Conservation (phyloP, 2,797 vertebrate genomes). For the Psittacula echo region DNA sequence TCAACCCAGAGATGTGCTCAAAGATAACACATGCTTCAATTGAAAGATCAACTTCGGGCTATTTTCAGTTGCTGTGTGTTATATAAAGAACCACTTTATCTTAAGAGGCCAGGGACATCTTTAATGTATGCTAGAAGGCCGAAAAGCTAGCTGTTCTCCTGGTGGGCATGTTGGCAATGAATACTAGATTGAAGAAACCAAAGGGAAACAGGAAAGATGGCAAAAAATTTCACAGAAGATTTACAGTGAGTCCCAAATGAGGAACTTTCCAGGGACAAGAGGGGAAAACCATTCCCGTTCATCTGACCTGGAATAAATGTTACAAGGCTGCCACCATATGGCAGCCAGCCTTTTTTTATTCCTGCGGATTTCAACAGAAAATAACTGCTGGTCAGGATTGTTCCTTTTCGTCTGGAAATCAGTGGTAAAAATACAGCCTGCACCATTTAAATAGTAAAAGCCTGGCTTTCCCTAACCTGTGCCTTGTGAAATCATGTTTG, state of each 20-base stretch:
- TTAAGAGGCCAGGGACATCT: neutral
- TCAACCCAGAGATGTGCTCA: neutral
- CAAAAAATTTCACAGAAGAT: slow-evolving; percentile 64
- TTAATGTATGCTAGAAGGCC: neutral
- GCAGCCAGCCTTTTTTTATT: neutral
- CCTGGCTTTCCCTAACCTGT: neutral
- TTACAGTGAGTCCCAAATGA: slow-evolving; percentile 43
- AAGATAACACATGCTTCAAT: neutral
- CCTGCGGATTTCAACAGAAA: neutral
- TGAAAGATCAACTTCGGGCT: slow-evolving; percentile 20
- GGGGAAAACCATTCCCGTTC: neutral
- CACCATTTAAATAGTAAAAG: neutral
- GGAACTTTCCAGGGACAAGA: neutral
- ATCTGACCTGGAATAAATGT: slow-evolving; percentile 26
- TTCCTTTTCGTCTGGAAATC: neutral
- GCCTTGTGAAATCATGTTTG: neutral
- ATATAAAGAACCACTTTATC: neutral
- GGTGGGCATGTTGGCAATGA: slow-evolving; percentile 44
- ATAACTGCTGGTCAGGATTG: neutral
- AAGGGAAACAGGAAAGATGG: slow-evolving; percentile 45
- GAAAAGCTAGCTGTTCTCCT: slow-evolving; percentile 22
- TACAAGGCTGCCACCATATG: slow-evolving; percentile 68
- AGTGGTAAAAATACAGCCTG: neutral
- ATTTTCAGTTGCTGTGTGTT: neutral
- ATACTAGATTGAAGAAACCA: slow-evolving; percentile 56